Conservation (phyloP, 2,113 vertebrate genomes). For the human (Homo sapiens) region GRCh38 chr17:41639501-41640000, state of each 20-base stretch:
- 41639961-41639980: no score
- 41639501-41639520: not conserved
- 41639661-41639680: not conserved
- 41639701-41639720: not conserved
- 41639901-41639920: not conserved
- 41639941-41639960: not conserved
- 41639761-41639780: no score
- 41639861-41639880: not conserved
- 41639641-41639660: not conserved
- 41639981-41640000: no score
- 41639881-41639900: not conserved
- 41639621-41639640: not conserved
- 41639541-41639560: not conserved
- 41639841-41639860: not conserved
- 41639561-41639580: not conserved
- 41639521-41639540: not conserved
- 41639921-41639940: not conserved
- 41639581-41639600: not conserved
- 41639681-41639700: not conserved
- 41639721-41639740: not conserved
- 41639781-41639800: not conserved
- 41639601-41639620: not conserved
- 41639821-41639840: not conserved
- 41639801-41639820: not conserved
- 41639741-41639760: not conserved